A percentile compares a stretch with the other conserved stretches of the same genome.
These are phyloP conservation scores for Diceros bicornis DNA, from an alignment of 2,797 vertebrate species.

Conservation along the genomic window DNA sequence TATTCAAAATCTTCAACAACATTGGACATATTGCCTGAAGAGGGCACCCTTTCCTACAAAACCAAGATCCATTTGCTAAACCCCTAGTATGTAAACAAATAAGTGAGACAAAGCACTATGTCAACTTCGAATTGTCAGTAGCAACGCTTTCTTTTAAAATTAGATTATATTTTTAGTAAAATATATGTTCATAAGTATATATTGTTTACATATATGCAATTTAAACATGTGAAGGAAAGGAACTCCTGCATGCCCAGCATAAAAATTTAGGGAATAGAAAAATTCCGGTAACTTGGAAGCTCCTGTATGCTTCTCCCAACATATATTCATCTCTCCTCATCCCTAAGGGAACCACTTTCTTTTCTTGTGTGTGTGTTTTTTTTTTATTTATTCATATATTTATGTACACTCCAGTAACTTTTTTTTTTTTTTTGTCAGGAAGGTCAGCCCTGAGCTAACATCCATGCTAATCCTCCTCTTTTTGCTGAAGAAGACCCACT, in stretches of 20 bases:
- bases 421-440: too few relatives aligned
- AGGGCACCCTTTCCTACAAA: conserved; percentile 77
- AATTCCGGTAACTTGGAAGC: not conserved
- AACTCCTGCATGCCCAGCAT: not conserved
- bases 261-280: not conserved
- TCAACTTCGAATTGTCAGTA: not conserved
- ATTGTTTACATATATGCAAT: not conserved
- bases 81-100: not conserved
- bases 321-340: not conserved
- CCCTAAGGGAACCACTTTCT: not conserved
- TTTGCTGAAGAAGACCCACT: too few relatives aligned
- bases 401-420: too few relatives aligned
- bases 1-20: not conserved
- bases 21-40: conserved; percentile 71
- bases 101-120: not conserved
- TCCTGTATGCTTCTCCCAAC: not conserved
- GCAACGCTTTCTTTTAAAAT: not conserved
- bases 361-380: too few relatives aligned
- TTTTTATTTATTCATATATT: too few relatives aligned
- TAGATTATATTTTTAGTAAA: not conserved
- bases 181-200: not conserved
- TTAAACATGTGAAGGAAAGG: not conserved
- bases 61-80: not conserved
- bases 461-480: too few relatives aligned
- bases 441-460: too few relatives aligned